phyloP scores from a whole-genome alignment of 2,888 invertebrate genomes.

The Antitype chi region DNA sequence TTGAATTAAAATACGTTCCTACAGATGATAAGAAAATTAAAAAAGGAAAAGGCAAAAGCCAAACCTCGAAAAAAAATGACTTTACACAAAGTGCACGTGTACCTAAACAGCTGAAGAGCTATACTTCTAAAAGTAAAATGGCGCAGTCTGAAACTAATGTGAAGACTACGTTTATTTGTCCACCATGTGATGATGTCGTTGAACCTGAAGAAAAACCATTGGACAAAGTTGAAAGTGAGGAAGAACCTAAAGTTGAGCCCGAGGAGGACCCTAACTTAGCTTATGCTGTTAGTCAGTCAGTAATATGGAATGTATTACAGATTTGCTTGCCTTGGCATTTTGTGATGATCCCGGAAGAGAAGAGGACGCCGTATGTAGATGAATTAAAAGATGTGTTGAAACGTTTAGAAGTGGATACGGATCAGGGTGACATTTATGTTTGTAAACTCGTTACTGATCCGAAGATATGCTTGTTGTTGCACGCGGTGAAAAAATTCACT shows the following conservation, averaged over 20 bases:
- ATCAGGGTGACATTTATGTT: conserved; percentile 83
- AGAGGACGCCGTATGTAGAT: conserved; percentile 75
- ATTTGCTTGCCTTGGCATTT: conserved; percentile 87
- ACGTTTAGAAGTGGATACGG: conserved; percentile 79
- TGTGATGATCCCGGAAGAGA: conserved; percentile 77
- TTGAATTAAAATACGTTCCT: conserved; percentile 78
- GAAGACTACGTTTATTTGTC: conserved; percentile 80
- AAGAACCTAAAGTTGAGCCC: conserved; percentile 75
- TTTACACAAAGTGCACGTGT: conserved; percentile 77
- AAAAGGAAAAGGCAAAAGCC: conserved; percentile 72
- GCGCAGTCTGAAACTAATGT: conserved; percentile 78
- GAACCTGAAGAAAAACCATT: conserved; percentile 73
- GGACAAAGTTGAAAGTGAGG: conserved; percentile 75
- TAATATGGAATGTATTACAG: conserved; percentile 84
- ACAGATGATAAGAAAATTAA: conserved; percentile 78
- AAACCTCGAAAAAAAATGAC: conserved; percentile 73
- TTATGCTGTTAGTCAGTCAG: conserved; percentile 81
- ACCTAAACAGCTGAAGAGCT: conserved; percentile 72
- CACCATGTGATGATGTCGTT: conserved; percentile 79
- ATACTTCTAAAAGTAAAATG: conserved; percentile 67
- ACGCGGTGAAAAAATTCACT: conserved; percentile 84
- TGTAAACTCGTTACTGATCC: conserved; percentile 81
- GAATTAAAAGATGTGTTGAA: conserved; percentile 76
- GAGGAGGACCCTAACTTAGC: conserved; percentile 76
- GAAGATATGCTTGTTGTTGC: conserved; percentile 79